These are phyloP conservation scores for Panagrolaimus sp. DNA, from an alignment of 1,140 invertebrate species.

Conservation along the genomic window DNA sequence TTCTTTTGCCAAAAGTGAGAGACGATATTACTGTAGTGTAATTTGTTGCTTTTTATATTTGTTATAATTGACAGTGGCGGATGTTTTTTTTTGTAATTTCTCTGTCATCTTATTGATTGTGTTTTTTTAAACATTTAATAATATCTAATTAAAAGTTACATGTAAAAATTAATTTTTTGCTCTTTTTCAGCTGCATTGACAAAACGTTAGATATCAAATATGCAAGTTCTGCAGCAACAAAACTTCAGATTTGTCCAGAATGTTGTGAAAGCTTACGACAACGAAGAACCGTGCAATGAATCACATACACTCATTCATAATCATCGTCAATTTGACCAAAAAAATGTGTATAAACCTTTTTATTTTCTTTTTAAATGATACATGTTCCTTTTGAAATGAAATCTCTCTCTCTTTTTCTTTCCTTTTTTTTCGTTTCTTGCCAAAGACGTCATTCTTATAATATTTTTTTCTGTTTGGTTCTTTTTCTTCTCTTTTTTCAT, in stretches of 20 bases:
- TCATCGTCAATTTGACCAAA: too few relatives aligned
- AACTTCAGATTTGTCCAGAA: slow-evolving; percentile 20
- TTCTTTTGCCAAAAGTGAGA: slow-evolving; percentile 84
- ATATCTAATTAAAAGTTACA: background rate
- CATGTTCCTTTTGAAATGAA: background rate
- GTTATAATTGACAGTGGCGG: background rate
- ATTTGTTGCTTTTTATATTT: slow-evolving; percentile 16
- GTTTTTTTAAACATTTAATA: background rate
- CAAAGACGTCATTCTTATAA: too few relatives aligned
- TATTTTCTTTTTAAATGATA: background rate
- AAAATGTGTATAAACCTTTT: too few relatives aligned
- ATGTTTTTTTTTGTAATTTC: background rate
- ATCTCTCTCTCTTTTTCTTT: background rate
- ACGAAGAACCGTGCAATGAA: background rate
- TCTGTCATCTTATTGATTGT: background rate
- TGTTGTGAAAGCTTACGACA: slow-evolving; percentile 14
- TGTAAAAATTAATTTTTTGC: background rate
- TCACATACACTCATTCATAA: too few relatives aligned
- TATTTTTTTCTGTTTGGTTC: background rate
- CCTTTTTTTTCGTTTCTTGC: background rate
- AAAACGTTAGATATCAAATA: slow-evolving; percentile 17
- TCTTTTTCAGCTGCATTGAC: slow-evolving; percentile 25
- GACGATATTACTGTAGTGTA: slow-evolving; percentile 11
- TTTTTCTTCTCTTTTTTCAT: background rate
- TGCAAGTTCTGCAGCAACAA: background rate